Evolutionary conservation across 2,113 vertebrate genomes (phyloP).

Genomic region (Mormyrus iriodes): DNA sequence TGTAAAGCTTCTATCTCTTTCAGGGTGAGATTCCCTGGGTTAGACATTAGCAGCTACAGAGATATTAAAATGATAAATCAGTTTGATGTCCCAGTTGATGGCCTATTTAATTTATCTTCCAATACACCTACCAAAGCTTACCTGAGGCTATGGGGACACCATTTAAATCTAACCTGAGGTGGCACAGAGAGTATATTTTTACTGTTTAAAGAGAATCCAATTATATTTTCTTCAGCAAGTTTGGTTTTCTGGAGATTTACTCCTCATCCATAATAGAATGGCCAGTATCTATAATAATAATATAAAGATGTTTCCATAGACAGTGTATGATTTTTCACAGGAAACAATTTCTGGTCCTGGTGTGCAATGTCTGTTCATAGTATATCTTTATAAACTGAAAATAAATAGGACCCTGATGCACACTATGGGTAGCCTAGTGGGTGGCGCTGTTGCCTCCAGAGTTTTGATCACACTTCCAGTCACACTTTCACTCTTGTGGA

Average conservation of each 20-base stretch:
- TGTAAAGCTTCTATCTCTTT: not conserved
- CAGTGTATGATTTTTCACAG: not conserved
- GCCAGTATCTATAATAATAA: not conserved
- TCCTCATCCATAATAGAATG: not conserved
- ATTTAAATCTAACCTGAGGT: conserved; percentile 13
- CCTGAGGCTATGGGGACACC: not conserved
- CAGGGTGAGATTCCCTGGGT: not conserved
- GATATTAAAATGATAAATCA: conserved; percentile 8
- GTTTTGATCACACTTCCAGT: not conserved
- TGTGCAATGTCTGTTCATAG: not conserved
- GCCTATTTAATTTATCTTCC: conserved; percentile 10
- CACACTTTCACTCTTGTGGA: not conserved
- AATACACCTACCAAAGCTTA: not conserved
- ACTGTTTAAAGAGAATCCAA: conserved; percentile 1
- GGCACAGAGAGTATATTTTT: not conserved
- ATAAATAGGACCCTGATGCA: not conserved
- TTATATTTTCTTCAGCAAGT: not conserved
- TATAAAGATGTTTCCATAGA: not conserved
- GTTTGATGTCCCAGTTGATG: not conserved
- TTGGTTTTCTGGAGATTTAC: not conserved
- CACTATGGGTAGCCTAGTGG: not conserved
- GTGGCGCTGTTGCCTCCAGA: not conserved
- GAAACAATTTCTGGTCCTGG: not conserved
- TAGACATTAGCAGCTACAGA: not conserved
- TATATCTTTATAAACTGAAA: not conserved